Evolutionary conservation across 1,140 invertebrate species (phyloP).

Genomic region (Harpegnathos saltator): DNA sequence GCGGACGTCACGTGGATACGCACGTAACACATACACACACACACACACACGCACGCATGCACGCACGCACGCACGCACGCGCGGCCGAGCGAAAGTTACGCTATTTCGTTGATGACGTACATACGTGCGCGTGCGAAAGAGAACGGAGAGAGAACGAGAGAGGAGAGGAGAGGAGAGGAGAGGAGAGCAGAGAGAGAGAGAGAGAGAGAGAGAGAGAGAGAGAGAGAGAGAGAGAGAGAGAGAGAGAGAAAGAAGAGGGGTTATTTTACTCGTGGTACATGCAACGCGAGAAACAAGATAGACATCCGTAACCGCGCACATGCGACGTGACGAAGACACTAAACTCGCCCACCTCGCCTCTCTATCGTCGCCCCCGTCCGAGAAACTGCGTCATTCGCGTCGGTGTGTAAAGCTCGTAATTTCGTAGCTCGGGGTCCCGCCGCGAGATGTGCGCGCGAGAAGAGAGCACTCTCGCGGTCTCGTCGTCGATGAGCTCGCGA

Average conservation of each 20-base stretch:
- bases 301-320: neutral
- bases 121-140: slow-evolving; percentile 16
- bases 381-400: slow-evolving; percentile 64
- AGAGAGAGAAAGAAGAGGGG: slow-evolving; percentile 1
- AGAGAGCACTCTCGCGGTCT: neutral
- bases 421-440: slow-evolving; percentile 34
- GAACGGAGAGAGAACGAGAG: neutral
- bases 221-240: neutral
- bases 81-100: slow-evolving; percentile 45
- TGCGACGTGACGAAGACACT: slow-evolving; percentile 41
- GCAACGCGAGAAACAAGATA: slow-evolving; percentile 4
- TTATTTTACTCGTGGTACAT: too few species aligned
- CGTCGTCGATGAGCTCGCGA: slow-evolving; percentile 2
- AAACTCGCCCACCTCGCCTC: slow-evolving; percentile 50
- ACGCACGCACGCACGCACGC: neutral
- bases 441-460: neutral
- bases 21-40: neutral
- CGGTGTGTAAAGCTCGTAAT: slow-evolving; percentile 59
- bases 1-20: slow-evolving; percentile 6
- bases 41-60: too few species aligned
- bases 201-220: neutral
- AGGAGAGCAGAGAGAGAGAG: neutral
- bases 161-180: neutral
- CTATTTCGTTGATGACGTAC: slow-evolving; percentile 59
- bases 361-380: neutral